phyloP scores from a whole-genome alignment of 37 sponge, comb jelly and placozoan species.

The Cladorhizidae sp. region DNA sequence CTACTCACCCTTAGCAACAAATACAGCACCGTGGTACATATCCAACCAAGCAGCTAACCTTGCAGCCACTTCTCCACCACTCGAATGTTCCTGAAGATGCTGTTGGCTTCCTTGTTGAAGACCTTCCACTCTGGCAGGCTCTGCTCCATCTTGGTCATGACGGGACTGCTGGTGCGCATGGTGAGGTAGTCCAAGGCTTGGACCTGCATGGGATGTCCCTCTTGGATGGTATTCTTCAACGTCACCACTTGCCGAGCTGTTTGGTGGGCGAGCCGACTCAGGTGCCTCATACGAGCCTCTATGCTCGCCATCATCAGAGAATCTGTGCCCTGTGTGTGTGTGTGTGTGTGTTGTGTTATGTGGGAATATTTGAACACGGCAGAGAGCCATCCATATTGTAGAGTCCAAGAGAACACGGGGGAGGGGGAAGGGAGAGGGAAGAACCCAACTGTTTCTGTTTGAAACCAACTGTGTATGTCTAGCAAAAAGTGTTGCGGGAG shows the following conservation, averaged over 20 bases:
- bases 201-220: not conserved
- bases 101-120: slow-evolving; percentile 42
- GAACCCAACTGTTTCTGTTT: too few relatives aligned
- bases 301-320: slow-evolving; percentile 52
- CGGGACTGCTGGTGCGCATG: slow-evolving; percentile 4
- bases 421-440: too few relatives aligned
- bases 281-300: slow-evolving; percentile 40
- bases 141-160: slow-evolving; percentile 1
- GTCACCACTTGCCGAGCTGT: not conserved
- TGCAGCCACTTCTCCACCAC: slow-evolving; percentile 44
- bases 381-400: not conserved
- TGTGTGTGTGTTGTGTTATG: not conserved
- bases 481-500: too few relatives aligned
- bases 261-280: slow-evolving; percentile 17
- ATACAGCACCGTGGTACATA: too few relatives aligned
- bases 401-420: not conserved
- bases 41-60: slow-evolving; percentile 1
- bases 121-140: slow-evolving; percentile 48
- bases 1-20: too few relatives aligned
- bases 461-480: too few relatives aligned
- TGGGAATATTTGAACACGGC: not conserved
- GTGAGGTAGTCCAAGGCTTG: not conserved
- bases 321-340: slow-evolving; percentile 17
- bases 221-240: not conserved
- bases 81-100: slow-evolving; percentile 37